Evolutionary conservation across 2,113 vertebrate species (phyloP).

Genomic region (Clarias batrachus): DNA sequence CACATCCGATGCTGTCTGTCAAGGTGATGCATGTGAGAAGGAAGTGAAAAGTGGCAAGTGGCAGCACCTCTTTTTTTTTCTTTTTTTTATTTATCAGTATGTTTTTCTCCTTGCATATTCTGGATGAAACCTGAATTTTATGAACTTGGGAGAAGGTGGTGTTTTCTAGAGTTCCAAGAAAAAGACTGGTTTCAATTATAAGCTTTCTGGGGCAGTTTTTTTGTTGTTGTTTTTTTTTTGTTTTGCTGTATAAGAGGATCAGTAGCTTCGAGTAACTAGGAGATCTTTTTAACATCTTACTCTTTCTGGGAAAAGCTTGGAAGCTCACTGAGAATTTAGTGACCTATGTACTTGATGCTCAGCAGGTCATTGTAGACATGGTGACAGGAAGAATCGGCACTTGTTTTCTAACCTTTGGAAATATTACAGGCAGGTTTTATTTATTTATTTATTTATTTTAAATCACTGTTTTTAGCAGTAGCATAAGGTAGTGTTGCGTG

Average conservation of each 20-base stretch:
- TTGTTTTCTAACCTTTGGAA: background rate
- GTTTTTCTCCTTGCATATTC: background rate
- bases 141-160: conserved; percentile 10
- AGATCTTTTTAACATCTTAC: background rate
- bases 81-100: background rate
- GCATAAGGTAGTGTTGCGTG: background rate
- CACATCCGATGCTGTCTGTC: background rate
- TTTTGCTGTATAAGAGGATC: conserved; percentile 6
- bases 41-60: too few relatives aligned
- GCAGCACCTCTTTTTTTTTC: background rate
- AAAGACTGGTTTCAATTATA: conserved; percentile 29
- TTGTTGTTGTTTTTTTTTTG: background rate
- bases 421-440: background rate
- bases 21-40: background rate
- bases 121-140: conserved; percentile 15
- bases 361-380: background rate
- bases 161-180: conserved; percentile 27
- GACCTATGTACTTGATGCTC: background rate
- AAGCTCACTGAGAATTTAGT: background rate
- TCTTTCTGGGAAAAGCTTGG: background rate
- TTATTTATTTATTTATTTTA: background rate
- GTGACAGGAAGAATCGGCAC: background rate
- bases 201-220: background rate
- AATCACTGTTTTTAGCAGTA: background rate
- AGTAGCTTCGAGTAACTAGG: background rate